phyloP scores from a whole-genome alignment of 1,140 invertebrate genomes.

The Drosophila bipectinata region DNA sequence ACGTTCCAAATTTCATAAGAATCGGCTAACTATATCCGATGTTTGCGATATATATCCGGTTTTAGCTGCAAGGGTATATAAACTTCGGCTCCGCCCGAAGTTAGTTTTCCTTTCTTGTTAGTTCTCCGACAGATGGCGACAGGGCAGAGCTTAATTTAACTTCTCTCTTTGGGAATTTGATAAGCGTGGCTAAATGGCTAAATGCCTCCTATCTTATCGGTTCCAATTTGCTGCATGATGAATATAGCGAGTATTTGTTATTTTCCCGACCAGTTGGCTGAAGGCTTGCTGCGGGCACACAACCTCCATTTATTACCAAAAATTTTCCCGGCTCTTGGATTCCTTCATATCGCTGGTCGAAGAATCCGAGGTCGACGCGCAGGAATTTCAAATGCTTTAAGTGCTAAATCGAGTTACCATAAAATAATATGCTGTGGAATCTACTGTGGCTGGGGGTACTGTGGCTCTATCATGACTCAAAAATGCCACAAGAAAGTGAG shows the following conservation, averaged over 20 bases:
- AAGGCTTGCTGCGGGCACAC: constrained; percentile 31
- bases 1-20: no score
- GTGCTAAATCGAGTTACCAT: constrained; percentile 26
- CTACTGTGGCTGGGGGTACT: constrained; percentile 58
- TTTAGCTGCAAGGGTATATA: no score
- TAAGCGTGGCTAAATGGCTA: constrained; percentile 53
- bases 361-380: constrained; percentile 28
- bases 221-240: constrained; percentile 62
- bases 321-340: constrained; percentile 1
- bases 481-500: constrained; percentile 55
- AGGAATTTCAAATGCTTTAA: constrained; percentile 53
- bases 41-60: no score
- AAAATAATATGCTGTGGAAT: constrained; percentile 60
- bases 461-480: constrained; percentile 51
- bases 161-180: constrained; percentile 26
- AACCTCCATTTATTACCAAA: constrained; percentile 17
- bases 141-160: constrained; percentile 5
- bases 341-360: constrained; percentile 1
- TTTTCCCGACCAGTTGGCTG: constrained; percentile 43
- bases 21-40: no score
- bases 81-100: no score
- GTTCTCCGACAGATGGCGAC: constrained; percentile 43
- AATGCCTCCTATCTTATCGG: constrained; percentile 67
- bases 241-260: constrained; percentile 47
- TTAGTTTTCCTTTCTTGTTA: no score